Evolutionary conservation across 2,797 vertebrate species (phyloP), one percentile per base, ranked within the genome.

Genomic region (Anabas testudineus): DNA sequence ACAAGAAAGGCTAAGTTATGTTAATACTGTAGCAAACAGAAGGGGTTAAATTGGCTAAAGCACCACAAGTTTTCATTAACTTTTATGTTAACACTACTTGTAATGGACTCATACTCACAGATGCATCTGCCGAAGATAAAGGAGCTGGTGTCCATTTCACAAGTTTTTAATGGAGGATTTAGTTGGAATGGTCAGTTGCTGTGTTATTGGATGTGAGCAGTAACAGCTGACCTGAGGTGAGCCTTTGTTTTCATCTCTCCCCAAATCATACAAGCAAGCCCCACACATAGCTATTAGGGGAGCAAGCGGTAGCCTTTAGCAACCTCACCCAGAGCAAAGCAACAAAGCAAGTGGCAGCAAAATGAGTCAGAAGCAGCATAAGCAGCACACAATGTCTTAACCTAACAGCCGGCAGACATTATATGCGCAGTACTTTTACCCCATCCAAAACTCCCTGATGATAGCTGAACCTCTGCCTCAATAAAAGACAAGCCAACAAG

Each of bases 151-250:
- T 86, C 89, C 92, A 86, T 91, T 92, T 94, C 81, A 86, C 74
- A 88, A 81, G 78, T 84, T 81, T 78, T 91, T 90, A 85, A 81
- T 76, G 88, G 85, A 85, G 89, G 74, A 70, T 90, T 88, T 84
- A 83, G 74, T 90, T 83, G 76, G 55, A 85, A 82, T 51, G 80
- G 87, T 90, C 78, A 85, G 83, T 76, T 74, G 82, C 74, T 81
- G 80, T 81, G 84, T 91, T 89, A 86, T 82, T 86, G 73, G 68
- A 82, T 95, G 92, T 94, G 88, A 91, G 96, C 97, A 95, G 91
- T 87, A 69, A 91, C 95, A 96, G 97, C 97, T 94, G 94, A 94
- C 97, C 97, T 98, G 98, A 99, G 97, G 97, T 97, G 93, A 90
- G 93, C 91, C 56, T 85, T 85, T 71, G 46, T 71, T 93, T 92